phyloP scores from a whole-genome alignment of 2,797 vertebrate genomes.

The Toxotes lorentzi region DNA sequence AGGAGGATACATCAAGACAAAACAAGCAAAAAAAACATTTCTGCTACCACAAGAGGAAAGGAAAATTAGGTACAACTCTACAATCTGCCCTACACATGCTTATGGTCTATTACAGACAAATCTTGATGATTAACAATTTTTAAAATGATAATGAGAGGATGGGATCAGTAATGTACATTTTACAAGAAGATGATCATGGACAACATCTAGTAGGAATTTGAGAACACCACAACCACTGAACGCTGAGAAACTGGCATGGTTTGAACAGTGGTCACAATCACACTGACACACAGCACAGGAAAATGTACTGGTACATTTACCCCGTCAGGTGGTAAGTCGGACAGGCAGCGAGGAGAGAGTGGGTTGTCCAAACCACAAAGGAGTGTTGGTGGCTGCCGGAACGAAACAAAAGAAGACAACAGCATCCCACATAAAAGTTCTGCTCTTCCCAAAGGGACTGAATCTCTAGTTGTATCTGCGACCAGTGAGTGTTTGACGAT shows the following conservation, averaged over 20 bases:
- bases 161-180: conserved; percentile 32
- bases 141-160: conserved; percentile 31
- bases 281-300: conserved; percentile 79
- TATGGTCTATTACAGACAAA: conserved; percentile 12
- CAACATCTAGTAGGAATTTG: conserved; percentile 46
- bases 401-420: conserved; percentile 81
- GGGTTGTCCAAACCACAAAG: conserved; percentile 87
- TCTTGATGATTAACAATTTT: conserved; percentile 14
- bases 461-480: conserved; percentile 20
- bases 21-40: conserved; percentile 40
- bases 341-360: conserved; percentile 85
- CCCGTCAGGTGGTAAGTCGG: conserved; percentile 85
- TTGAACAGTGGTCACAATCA: conserved; percentile 71
- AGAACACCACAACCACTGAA: conserved; percentile 59
- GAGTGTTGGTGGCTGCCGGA: conserved; percentile 86
- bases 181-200: conserved; percentile 59
- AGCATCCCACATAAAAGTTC: conserved; percentile 73
- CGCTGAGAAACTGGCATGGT: conserved; percentile 51
- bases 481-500: conserved; percentile 17
- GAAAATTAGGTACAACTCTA: conserved; percentile 23
- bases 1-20: conserved; percentile 36
- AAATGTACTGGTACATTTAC: conserved; percentile 82
- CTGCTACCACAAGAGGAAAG: conserved; percentile 47
- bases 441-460: conserved; percentile 38
- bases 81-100: conserved; percentile 40